These are phyloP conservation scores for Chalcosyrphus nemorum DNA, from an alignment of 2,888 invertebrate genomes.

Conservation along the genomic window DNA sequence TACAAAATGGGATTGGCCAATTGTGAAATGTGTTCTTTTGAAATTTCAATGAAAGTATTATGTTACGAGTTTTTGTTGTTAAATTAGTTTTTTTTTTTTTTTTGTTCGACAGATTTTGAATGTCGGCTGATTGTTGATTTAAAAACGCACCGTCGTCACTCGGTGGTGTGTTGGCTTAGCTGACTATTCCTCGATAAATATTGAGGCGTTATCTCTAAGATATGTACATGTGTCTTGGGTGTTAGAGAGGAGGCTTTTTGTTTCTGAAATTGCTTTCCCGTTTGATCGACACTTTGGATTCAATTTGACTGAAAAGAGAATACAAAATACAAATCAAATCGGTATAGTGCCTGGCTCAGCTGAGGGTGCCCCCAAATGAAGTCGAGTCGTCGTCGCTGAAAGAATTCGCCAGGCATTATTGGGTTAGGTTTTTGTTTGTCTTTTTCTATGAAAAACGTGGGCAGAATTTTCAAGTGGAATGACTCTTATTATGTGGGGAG, in stretches of 20 bases:
- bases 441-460: slow-evolving; percentile 28
- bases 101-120: slow-evolving; percentile 42
- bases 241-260: slow-evolving; percentile 5
- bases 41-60: slow-evolving; percentile 73
- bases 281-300: slow-evolving; percentile 41
- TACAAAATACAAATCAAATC: not conserved
- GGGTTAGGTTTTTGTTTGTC: slow-evolving; percentile 34
- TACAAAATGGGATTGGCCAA: slow-evolving; percentile 73
- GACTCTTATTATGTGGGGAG: not conserved
- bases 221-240: no score
- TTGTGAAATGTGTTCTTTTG: slow-evolving; percentile 71
- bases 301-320: slow-evolving; percentile 45
- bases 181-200: no score
- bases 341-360: slow-evolving; percentile 2
- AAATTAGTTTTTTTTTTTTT: slow-evolving; percentile 14
- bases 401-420: slow-evolving; percentile 43
- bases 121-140: slow-evolving; percentile 46
- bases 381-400: not conserved
- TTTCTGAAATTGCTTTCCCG: slow-evolving; percentile 21
- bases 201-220: slow-evolving; percentile 10
- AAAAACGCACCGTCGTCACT: slow-evolving; percentile 33
- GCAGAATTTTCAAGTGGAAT: slow-evolving; percentile 42
- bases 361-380: not conserved
- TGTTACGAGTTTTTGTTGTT: slow-evolving; percentile 58
- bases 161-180: slow-evolving; percentile 2